Percentiles rank a stretch among this genome's conserved stretches.
Evolutionary conservation across 2,113 vertebrate genomes (phyloP).

Genomic region (Falcunculus frontatus): DNA sequence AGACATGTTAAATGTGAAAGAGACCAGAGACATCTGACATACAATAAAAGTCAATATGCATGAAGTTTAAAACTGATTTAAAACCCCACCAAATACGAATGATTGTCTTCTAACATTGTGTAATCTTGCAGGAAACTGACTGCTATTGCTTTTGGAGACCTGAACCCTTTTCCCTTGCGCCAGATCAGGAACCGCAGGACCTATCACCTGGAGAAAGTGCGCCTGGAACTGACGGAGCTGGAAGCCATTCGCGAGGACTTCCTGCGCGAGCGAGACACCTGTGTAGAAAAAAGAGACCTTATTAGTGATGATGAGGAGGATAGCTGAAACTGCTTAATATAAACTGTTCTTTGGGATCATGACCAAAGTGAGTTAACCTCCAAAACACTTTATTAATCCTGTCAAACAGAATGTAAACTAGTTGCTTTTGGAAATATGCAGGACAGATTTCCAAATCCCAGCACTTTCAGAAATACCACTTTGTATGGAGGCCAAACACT

Average conservation of each 20-base stretch:
- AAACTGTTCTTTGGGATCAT: background rate
- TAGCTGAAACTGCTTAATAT: slow-evolving; percentile 47
- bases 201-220: slow-evolving; percentile 94
- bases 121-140: slow-evolving; percentile 83
- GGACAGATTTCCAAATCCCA: slow-evolving; percentile 46
- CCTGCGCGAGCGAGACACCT: slow-evolving; percentile 86
- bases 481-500: slow-evolving; percentile 15
- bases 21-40: background rate
- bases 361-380: slow-evolving; percentile 37
- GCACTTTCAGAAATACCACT: slow-evolving; percentile 24
- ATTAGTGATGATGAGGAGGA: slow-evolving; percentile 97
- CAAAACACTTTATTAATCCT: background rate
- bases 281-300: slow-evolving; percentile 81
- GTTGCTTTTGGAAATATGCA: slow-evolving; percentile 44
- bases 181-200: slow-evolving; percentile 92
- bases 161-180: slow-evolving; percentile 95
- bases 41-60: rapidly evolving
- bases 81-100: background rate
- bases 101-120: background rate
- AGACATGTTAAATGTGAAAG: background rate
- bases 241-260: slow-evolving; percentile 95
- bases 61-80: background rate
- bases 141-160: slow-evolving; percentile 89
- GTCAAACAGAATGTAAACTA: slow-evolving; percentile 1
- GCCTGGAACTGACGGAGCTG: slow-evolving; percentile 90